Conservation (phyloP, 1,140 invertebrate genomes). For the Bilobella aurantiaca region DNA sequence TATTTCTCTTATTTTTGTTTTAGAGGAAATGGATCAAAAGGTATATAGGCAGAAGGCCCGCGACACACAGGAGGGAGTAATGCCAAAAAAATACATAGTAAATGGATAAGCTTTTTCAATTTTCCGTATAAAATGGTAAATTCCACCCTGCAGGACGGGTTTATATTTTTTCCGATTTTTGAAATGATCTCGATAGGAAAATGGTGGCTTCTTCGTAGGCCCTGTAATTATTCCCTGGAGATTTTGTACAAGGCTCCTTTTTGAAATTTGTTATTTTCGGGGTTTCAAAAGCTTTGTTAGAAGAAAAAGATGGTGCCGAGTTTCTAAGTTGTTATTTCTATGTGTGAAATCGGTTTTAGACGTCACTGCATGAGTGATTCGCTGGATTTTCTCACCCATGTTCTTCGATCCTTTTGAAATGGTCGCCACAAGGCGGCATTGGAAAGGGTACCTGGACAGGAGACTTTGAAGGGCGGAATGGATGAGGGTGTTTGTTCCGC, state of each 20-base stretch:
- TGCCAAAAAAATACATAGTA: too few relatives aligned
- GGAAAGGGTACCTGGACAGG: slow-evolving; percentile 1
- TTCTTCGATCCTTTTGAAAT: too few relatives aligned
- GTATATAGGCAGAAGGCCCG: neutral
- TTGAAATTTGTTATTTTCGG: neutral
- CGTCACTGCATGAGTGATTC: neutral
- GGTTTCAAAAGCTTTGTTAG: neutral
- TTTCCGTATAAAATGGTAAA: neutral
- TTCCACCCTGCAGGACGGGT: too few relatives aligned
- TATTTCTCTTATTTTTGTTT: neutral
- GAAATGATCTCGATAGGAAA: too few relatives aligned
- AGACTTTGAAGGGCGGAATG: neutral
- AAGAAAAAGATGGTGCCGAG: neutral
- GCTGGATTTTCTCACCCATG: neutral
- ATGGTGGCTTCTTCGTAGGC: too few relatives aligned
- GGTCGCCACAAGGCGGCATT: neutral
- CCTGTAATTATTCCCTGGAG: neutral
- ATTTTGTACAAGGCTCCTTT: neutral
- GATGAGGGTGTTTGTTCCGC: slow-evolving; percentile 25
- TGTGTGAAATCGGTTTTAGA: neutral
- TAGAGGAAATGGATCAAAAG: slow-evolving; percentile 3
- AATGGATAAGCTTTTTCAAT: neutral
- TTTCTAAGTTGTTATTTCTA: neutral
- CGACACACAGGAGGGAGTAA: too few relatives aligned
- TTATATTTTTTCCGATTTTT: too few relatives aligned